phyloP scores from a whole-genome alignment of 2,888 invertebrate genomes.

The Coleophora flavipennella region DNA sequence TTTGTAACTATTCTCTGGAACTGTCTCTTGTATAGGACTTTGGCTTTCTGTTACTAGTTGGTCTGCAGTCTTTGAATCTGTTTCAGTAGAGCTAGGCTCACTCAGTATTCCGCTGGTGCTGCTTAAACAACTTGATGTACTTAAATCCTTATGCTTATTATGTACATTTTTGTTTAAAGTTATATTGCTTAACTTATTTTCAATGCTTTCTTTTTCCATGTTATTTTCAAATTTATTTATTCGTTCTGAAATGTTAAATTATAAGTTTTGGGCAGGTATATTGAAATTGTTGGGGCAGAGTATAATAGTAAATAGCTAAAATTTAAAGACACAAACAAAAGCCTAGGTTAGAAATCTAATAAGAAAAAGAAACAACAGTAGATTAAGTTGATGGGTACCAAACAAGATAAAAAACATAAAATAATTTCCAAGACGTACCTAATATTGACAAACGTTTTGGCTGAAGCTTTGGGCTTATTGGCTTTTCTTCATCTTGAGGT shows the following conservation, averaged over 20 bases:
- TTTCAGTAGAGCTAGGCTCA: conserved; percentile 22
- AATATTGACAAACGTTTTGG: conserved; percentile 57
- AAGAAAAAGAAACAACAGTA: conserved; percentile 3
- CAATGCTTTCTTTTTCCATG: conserved; percentile 44
- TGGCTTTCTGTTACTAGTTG: conserved; percentile 17
- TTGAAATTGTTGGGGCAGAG: too few relatives aligned
- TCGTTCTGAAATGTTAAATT: conserved; percentile 47
- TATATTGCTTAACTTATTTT: conserved; percentile 46
- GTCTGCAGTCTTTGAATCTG: conserved; percentile 23
- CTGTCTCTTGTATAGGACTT: conserved; percentile 20
- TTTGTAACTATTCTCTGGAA: conserved; percentile 48
- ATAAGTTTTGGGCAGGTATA: too few relatives aligned
- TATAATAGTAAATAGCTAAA: not conserved
- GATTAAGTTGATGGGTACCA: too few relatives aligned
- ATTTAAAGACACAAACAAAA: conserved; percentile 3
- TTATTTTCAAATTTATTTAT: conserved; percentile 65
- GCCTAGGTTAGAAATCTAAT: conserved; percentile 1
- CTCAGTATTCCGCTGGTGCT: conserved; percentile 13
- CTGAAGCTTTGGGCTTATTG: conserved; percentile 38
- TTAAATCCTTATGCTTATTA: conserved; percentile 38
- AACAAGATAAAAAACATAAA: conserved; percentile 6
- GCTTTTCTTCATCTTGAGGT: conserved; percentile 28
- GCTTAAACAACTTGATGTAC: conserved; percentile 24
- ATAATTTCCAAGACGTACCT: conserved; percentile 44
- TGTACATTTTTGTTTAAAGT: conserved; percentile 44